A percentile compares a stretch with the other conserved stretches of the same genome.
phyloP scores from a whole-genome alignment of 2,113 vertebrate genomes.

The Amphilophus citrinellus region DNA sequence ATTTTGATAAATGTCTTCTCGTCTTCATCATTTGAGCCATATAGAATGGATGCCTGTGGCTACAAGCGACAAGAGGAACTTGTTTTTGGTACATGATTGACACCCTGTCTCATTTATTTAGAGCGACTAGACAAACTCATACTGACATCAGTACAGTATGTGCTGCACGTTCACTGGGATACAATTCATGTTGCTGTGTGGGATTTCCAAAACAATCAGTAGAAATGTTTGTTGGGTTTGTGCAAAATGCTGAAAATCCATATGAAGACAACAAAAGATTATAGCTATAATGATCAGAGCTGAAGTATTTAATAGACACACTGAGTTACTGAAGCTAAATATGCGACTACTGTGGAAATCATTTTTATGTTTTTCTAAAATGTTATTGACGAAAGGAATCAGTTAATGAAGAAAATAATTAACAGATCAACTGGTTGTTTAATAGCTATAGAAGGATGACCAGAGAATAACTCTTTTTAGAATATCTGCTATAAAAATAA shows the following conservation, averaged over 20 bases:
- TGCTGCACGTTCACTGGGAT: not conserved
- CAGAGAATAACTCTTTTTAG: not conserved
- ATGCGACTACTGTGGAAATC: not conserved
- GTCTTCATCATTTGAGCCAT: not conserved
- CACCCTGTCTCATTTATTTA: constrained; percentile 14
- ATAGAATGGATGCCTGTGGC: constrained; percentile 14
- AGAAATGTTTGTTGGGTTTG: not conserved
- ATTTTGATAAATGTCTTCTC: constrained; percentile 4
- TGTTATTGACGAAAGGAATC: not conserved
- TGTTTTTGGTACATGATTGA: constrained; percentile 37
- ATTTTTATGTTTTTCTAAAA: not conserved
- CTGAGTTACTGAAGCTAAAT: not conserved
- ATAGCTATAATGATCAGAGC: not conserved
- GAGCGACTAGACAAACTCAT: constrained; percentile 6
- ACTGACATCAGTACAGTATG: constrained; percentile 15
- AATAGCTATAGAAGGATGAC: not conserved
- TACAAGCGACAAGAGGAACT: not conserved
- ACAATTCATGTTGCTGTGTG: not conserved
- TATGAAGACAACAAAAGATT: not conserved
- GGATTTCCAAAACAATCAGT: not conserved
- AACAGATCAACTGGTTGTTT: not conserved
- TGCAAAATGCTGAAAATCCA: not conserved
- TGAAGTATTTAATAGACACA: not conserved
- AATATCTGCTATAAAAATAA: not conserved
- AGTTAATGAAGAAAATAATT: not conserved